Percentiles rank a stretch among this genome's conserved stretches.
These are phyloP conservation scores for Platichthys flesus DNA, from an alignment of 2,113 vertebrate genomes.

Conservation along the genomic window DNA sequence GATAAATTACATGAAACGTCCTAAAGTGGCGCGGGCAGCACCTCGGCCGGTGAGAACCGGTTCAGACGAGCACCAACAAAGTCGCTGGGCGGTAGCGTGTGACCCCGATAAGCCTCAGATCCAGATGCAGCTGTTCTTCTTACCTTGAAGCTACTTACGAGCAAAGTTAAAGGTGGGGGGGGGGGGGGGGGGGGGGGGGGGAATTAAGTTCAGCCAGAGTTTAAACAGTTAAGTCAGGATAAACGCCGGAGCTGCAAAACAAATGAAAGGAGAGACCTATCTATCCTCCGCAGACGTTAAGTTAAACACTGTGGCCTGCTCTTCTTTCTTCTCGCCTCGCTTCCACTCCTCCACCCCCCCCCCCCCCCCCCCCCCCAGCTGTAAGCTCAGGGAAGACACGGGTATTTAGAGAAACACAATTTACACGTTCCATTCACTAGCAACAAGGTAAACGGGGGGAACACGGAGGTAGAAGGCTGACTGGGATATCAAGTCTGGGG, in stretches of 20 bases:
- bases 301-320: slow-evolving; percentile 56
- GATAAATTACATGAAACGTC: background rate
- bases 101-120: slow-evolving; percentile 42
- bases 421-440: slow-evolving; percentile 71
- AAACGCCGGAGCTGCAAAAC: slow-evolving; percentile 39
- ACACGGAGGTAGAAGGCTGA: slow-evolving; percentile 43
- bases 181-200: slow-evolving; percentile 21
- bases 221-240: slow-evolving; percentile 62
- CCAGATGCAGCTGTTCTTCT: slow-evolving; percentile 40
- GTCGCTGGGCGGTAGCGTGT: background rate
- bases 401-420: slow-evolving; percentile 82
- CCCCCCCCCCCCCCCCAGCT: background rate
- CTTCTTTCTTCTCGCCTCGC: slow-evolving; percentile 13
- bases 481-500: slow-evolving; percentile 42
- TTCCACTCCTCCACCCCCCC: background rate
- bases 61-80: slow-evolving; percentile 3
- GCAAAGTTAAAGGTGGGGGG: slow-evolving; percentile 45
- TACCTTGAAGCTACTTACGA: slow-evolving; percentile 50
- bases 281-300: slow-evolving; percentile 62
- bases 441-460: slow-evolving; percentile 56
- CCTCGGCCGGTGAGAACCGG: background rate
- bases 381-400: slow-evolving; percentile 54
- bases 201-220: slow-evolving; percentile 62
- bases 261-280: slow-evolving; percentile 50
- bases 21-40: background rate